Evolutionary conservation across 2,113 vertebrate species (phyloP).

Genomic region (Chaetodon auriga): DNA sequence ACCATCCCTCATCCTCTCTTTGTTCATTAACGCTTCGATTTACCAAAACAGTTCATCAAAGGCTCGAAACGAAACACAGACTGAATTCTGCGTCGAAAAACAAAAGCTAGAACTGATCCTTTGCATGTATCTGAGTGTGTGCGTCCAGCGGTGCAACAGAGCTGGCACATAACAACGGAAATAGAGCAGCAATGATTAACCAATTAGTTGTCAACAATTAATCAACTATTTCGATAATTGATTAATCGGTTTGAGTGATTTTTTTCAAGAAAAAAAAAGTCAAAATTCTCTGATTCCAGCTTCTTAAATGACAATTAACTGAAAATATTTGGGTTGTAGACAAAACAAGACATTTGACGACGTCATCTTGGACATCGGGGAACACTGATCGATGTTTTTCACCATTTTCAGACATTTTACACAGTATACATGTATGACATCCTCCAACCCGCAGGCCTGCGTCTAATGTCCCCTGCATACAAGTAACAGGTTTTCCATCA

Average conservation of each 20-base stretch:
- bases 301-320: too few species aligned
- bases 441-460: not conserved
- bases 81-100: slow-evolving; percentile 16
- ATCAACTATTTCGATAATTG: too few species aligned
- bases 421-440: not conserved
- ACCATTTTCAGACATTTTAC: too few species aligned
- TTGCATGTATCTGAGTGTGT: not conserved
- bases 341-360: too few species aligned
- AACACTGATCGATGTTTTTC: too few species aligned
- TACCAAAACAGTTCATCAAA: slow-evolving; percentile 21
- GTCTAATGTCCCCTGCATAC: not conserved
- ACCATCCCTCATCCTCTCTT: not conserved
- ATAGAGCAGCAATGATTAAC: not conserved
- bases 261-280: too few species aligned
- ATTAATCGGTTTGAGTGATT: too few species aligned
- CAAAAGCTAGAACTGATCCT: not conserved
- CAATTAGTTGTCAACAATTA: too few species aligned
- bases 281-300: too few species aligned
- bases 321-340: too few species aligned
- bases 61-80: not conserved
- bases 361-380: too few species aligned
- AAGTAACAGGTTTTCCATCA: slow-evolving; percentile 7
- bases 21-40: not conserved
- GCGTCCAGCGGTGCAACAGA: not conserved
- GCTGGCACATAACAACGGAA: slow-evolving; percentile 1